A percentile compares a stretch with the other conserved stretches of the same genome.
phyloP scores from a whole-genome alignment of 2,113 vertebrate species.

The Camelus bactrianus region DNA sequence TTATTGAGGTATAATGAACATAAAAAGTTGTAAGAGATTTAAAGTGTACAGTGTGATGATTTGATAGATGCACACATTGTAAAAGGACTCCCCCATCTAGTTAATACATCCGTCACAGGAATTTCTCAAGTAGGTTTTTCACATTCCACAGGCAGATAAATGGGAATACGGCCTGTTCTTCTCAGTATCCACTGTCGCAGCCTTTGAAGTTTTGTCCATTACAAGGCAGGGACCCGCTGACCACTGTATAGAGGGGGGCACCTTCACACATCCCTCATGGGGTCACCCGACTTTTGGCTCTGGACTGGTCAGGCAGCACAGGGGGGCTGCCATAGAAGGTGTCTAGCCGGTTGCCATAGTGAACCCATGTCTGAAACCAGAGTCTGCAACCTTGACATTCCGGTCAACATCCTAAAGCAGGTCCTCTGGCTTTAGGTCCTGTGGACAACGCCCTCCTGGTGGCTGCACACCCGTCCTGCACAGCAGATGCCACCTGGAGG shows the following conservation, averaged over 20 bases:
- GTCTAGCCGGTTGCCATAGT: not conserved
- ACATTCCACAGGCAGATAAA: not conserved
- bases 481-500: not conserved
- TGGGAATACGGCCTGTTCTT: not conserved
- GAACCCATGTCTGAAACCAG: not conserved
- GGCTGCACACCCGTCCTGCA: not conserved
- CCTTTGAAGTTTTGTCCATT: not conserved
- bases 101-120: not conserved
- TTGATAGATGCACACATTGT: no score
- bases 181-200: not conserved
- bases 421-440: not conserved
- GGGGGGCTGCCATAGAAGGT: not conserved
- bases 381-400: not conserved
- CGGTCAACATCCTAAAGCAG: not conserved
- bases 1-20: no score
- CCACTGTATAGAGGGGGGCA: not conserved
- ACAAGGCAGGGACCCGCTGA: not conserved
- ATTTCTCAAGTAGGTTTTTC: not conserved
- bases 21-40: not conserved
- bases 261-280: not conserved
- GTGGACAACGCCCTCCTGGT: no score
- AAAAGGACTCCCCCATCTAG: not conserved
- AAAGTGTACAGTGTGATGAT: not conserved
- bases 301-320: not conserved
- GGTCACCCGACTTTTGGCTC: not conserved